Conservation (phyloP, 2,888 invertebrate species). For the Erpobdella octoculata region DNA sequence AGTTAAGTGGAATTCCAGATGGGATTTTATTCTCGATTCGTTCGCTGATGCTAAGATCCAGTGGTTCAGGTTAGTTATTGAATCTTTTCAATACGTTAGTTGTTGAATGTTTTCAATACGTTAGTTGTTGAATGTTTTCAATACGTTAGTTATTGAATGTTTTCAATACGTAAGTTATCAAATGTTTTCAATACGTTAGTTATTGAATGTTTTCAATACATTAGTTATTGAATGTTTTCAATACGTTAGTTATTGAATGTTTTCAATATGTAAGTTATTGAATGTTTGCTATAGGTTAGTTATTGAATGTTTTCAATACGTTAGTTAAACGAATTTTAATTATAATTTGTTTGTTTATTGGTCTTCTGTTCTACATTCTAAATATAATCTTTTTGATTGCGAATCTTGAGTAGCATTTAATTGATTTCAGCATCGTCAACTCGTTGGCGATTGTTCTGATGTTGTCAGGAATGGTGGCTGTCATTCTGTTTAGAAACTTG, state of each 20-base stretch:
- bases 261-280: neutral
- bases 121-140: too few species aligned
- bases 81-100: too few species aligned
- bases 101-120: too few species aligned
- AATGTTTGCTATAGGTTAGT: neutral
- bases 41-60: conserved; percentile 97
- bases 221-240: too few species aligned
- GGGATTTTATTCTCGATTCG: conserved; percentile 97
- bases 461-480: conserved; percentile 96
- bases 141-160: too few species aligned
- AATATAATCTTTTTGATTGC: neutral
- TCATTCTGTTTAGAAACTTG: conserved; percentile 88
- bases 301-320: too few species aligned
- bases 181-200: too few species aligned
- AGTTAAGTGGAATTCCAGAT: conserved; percentile 92
- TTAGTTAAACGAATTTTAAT: too few species aligned
- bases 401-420: neutral
- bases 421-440: conserved; percentile 75
- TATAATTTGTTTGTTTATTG: too few species aligned
- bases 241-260: neutral
- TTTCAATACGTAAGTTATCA: too few species aligned
- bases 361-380: too few species aligned
- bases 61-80: conserved; percentile 74
- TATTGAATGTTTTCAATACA: too few species aligned
- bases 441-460: conserved; percentile 92